phyloP scores from a whole-genome alignment of 2,113 vertebrate genomes.

The Pterocles orientalis region DNA sequence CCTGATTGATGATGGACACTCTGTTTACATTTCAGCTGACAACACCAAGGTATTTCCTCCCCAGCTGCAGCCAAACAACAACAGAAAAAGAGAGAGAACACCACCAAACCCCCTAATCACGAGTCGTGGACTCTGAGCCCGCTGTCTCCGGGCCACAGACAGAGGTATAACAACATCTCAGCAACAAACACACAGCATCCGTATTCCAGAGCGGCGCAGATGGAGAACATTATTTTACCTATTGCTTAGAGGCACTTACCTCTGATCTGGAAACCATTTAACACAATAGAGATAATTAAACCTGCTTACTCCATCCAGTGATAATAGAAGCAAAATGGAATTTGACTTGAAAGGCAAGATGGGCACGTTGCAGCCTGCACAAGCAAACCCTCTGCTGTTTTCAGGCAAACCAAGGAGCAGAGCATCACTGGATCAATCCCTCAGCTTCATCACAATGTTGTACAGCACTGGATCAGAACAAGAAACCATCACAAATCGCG shows the following conservation, averaged over 20 bases:
- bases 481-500: not conserved
- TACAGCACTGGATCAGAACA: not conserved
- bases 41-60: not conserved
- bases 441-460: not conserved
- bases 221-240: not conserved
- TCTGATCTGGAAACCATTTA: not conserved
- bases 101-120: not conserved
- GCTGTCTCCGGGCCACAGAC: not conserved
- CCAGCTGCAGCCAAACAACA: not conserved
- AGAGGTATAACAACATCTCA: not conserved
- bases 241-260: not conserved
- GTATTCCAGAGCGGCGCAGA: not conserved
- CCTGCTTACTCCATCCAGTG: not conserved
- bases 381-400: not conserved
- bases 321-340: not conserved
- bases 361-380: not conserved
- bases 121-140: not conserved
- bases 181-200: not conserved
- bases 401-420: not conserved
- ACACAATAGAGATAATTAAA: not conserved
- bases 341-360: not conserved
- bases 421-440: not conserved
- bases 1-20: not conserved
- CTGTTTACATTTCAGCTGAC: not conserved
- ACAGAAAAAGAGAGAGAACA: not conserved